These are phyloP conservation scores for Cheirogaleus major DNA, from an alignment of 2,797 vertebrate species.

Conservation along the genomic window DNA sequence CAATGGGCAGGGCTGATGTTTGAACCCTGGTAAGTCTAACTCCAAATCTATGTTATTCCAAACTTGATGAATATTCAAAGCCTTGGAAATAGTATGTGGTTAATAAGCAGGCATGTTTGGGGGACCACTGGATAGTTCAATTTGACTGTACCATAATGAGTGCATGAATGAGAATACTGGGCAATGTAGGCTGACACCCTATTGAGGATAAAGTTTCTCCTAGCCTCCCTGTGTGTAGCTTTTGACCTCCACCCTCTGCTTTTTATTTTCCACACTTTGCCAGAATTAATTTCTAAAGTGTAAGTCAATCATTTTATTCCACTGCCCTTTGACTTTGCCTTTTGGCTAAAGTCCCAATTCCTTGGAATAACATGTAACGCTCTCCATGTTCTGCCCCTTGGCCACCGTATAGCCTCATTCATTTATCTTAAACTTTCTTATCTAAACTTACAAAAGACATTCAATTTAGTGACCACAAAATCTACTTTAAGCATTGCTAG, in stretches of 20 bases:
- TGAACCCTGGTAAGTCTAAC: not conserved
- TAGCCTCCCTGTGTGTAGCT: not conserved
- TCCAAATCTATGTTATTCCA: not conserved
- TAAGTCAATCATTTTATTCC: not conserved
- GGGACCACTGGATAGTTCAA: not conserved
- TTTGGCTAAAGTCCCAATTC: not conserved
- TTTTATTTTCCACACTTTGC: not conserved
- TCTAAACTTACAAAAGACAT: not conserved
- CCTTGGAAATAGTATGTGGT: not conserved
- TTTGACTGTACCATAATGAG: not conserved
- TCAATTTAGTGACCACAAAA: not conserved
- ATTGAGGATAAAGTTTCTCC: not conserved
- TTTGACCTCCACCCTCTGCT: not conserved
- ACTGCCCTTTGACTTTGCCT: not conserved
- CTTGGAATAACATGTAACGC: not conserved
- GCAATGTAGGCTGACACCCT: not conserved
- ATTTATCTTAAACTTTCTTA: not conserved
- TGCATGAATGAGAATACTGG: not conserved
- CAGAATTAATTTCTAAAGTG: constrained; percentile 4
- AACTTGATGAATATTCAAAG: not conserved
- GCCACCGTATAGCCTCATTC: not conserved
- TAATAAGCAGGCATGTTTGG: not conserved
- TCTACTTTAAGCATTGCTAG: not conserved
- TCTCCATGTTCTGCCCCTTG: not conserved
- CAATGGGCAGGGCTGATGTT: not conserved